Percentiles rank a stretch among this genome's conserved stretches.
These are phyloP conservation scores for Circaetus cinerascens DNA, from an alignment of 2,113 vertebrate genomes.

Conservation along the genomic window DNA sequence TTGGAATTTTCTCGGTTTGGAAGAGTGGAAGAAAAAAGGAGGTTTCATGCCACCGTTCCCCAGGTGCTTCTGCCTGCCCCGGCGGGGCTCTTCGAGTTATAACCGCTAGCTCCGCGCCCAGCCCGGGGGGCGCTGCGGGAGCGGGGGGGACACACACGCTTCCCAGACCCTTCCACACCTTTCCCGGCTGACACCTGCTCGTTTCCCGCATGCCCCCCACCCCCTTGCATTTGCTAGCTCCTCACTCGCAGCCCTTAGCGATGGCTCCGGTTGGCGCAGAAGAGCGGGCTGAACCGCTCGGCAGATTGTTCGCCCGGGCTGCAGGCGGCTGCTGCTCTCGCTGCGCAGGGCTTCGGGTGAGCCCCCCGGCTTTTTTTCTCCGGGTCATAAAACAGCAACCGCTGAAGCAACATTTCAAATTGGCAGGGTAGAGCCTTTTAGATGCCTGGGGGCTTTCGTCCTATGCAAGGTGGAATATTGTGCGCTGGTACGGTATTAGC, in stretches of 20 bases:
- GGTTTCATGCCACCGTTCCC: not conserved
- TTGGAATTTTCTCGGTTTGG: not conserved
- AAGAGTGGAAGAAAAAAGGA: not conserved
- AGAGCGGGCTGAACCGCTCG: not conserved
- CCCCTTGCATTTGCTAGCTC: not conserved
- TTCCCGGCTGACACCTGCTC: not conserved
- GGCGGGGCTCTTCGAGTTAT: not conserved
- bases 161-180: not conserved
- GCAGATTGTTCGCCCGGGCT: too few relatives aligned
- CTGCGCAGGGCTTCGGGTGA: not conserved
- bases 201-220: not conserved
- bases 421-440: not conserved
- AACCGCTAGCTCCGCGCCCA: not conserved
- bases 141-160: not conserved
- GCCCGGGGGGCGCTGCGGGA: not conserved
- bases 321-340: not conserved
- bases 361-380: not conserved
- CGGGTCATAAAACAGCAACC: not conserved
- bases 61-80: not conserved
- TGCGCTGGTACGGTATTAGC: not conserved
- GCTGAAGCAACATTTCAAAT: not conserved
- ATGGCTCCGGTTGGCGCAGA: not conserved
- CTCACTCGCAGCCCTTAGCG: not conserved
- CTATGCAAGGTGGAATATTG: not conserved
- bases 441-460: not conserved